Evolutionary conservation across 1,140 invertebrate species (phyloP), one percentile per base, ranked within the genome.

Genomic region (Rhopalosiphum padi): DNA sequence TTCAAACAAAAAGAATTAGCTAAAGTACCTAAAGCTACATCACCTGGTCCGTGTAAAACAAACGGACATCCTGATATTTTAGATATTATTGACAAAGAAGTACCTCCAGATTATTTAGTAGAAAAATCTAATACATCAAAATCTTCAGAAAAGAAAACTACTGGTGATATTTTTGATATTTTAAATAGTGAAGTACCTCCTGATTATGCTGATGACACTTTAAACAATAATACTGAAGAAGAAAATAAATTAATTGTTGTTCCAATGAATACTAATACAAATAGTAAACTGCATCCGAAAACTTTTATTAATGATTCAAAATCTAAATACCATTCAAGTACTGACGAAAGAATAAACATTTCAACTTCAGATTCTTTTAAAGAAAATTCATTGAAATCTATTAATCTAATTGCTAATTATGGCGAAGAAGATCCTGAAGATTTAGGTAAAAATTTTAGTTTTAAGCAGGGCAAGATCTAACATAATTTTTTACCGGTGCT

Each of bases 111-210:
- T 93, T 85, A 93, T 85, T 37, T 86, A 15, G 2, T 85, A 51
- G 82, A 93, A 85, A 85, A 93, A 53, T 7, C 91, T 53, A 51
- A 43, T 53, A 25, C 23, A 83, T 25, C 48, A n/a, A 48, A 86
- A 85, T 85, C 91, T 53, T 55, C 25, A 25, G 48, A 93, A 21
- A 55, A 93, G 8, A 93, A 83, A 9, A 23, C 91, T 51, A 25
- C 48, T 55, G 35, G 48, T 85, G 91, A 93, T 55, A 86, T 43
- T 53, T 86, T 93, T 93, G 91, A 93, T 43, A 85, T 93, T 55
- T 86, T 93, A 93, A 86, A 93, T 41, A 93, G 82, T 93, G 91
- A 93, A 93, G 82, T 93, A 41, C 91, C 91, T 18, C 35, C 48
- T 37, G 82, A 86, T 93, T 93, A 93, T 41, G 35, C 53, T 11